Conservation (phyloP, 2,113 vertebrate genomes). For the Monopterus albus region DNA sequence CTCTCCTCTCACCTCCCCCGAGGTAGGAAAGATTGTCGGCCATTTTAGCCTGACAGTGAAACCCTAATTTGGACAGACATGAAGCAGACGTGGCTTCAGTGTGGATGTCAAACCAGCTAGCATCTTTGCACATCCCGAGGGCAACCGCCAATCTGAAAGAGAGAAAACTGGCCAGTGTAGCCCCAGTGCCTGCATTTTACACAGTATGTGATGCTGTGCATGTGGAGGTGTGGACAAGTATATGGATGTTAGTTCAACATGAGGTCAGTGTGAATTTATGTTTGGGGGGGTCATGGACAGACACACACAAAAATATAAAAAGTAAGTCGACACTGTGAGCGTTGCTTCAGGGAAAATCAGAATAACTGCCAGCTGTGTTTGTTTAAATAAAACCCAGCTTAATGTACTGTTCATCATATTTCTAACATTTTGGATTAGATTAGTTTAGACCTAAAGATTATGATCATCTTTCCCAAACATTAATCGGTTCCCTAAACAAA, state of each 20-base stretch:
- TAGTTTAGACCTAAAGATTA: no score
- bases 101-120: constrained; percentile 72
- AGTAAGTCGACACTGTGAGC: no score
- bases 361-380: constrained; percentile 16
- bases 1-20: constrained; percentile 20
- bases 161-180: constrained; percentile 45
- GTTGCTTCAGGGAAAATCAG: no score
- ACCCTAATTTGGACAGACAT: constrained; percentile 66
- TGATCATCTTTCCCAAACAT: no score
- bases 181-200: constrained; percentile 41
- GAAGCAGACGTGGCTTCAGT: constrained; percentile 41
- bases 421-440: no score
- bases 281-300: not conserved
- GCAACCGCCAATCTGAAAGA: constrained; percentile 60
- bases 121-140: constrained; percentile 59
- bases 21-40: constrained; percentile 32
- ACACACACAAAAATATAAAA: no score
- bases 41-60: constrained; percentile 1
- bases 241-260: constrained; percentile 20
- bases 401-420: no score
- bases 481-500: no score
- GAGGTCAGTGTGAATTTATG: constrained; percentile 43
- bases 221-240: constrained; percentile 3
- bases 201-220: not conserved
- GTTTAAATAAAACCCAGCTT: no score